These are phyloP conservation scores for Mylabris phalerata DNA, from an alignment of 1,140 invertebrate species.

Conservation along the genomic window DNA sequence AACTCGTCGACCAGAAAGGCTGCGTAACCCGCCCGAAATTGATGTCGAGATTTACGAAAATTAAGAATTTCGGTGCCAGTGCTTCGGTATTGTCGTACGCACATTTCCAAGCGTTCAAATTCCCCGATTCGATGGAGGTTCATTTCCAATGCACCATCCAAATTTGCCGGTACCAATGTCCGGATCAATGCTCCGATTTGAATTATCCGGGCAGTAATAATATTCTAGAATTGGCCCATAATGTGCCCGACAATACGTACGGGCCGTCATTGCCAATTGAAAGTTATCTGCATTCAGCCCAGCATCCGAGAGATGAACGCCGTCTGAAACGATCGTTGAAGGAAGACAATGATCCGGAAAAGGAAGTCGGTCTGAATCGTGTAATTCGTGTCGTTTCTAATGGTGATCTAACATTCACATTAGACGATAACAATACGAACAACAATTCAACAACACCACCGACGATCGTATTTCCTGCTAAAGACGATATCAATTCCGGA, in stretches of 20 bases:
- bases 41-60: slow-evolving; percentile 91
- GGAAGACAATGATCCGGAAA: slow-evolving; percentile 50
- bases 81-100: slow-evolving; percentile 88
- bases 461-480: slow-evolving; percentile 62
- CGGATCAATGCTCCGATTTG: slow-evolving; percentile 75
- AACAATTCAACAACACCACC: slow-evolving; percentile 47
- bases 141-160: slow-evolving; percentile 95
- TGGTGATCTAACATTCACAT: slow-evolving; percentile 74
- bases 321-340: slow-evolving; percentile 57
- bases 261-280: slow-evolving; percentile 61
- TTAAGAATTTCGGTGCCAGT: slow-evolving; percentile 89
- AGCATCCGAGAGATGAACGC: slow-evolving; percentile 63
- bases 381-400: slow-evolving; percentile 80
- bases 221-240: slow-evolving; percentile 47
- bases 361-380: slow-evolving; percentile 74
- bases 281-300: slow-evolving; percentile 54
- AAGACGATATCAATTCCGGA: slow-evolving; percentile 46
- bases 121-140: slow-evolving; percentile 94
- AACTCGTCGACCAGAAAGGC: slow-evolving; percentile 86
- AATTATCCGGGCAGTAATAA: slow-evolving; percentile 38
- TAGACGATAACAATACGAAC: slow-evolving; percentile 52
- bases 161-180: slow-evolving; percentile 87
- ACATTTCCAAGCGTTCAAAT: slow-evolving; percentile 93
- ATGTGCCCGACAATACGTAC: slow-evolving; percentile 58
- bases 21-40: slow-evolving; percentile 87